Conservation (phyloP, 2,797 vertebrate species). For the Pteronotus mesoamericanus region DNA sequence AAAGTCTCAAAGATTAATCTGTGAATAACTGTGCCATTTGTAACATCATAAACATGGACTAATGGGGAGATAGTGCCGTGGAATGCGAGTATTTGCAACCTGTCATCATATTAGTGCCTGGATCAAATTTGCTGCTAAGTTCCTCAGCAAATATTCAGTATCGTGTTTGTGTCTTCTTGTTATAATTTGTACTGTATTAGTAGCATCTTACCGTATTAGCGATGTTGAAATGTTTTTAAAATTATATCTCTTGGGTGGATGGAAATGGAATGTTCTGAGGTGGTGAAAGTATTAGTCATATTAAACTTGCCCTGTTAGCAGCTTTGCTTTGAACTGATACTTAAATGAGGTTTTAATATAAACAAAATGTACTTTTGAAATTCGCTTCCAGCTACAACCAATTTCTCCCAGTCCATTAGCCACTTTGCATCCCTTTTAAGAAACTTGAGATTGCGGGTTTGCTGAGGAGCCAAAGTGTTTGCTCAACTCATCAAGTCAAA, state of each 20-base stretch:
- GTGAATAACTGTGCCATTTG: slow-evolving; percentile 76
- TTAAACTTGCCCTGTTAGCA: slow-evolving; percentile 68
- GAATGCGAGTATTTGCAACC: slow-evolving; percentile 61
- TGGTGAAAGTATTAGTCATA: slow-evolving; percentile 61
- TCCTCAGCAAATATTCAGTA: slow-evolving; percentile 37
- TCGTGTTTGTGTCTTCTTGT: slow-evolving; percentile 23
- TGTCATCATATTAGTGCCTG: slow-evolving; percentile 69
- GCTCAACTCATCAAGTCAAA: slow-evolving; percentile 45
- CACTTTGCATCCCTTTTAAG: slow-evolving; percentile 65
- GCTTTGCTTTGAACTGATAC: slow-evolving; percentile 59
- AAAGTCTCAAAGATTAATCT: slow-evolving; percentile 73
- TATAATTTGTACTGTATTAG: slow-evolving; percentile 53
- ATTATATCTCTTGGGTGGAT: slow-evolving; percentile 57
- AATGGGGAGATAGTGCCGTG: slow-evolving; percentile 49
- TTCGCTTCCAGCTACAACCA: slow-evolving; percentile 62
- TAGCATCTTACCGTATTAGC: slow-evolving; percentile 56
- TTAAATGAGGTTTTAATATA: slow-evolving; percentile 75
- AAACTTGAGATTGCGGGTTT: slow-evolving; percentile 57
- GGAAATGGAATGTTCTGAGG: slow-evolving; percentile 54
- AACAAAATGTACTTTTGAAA: slow-evolving; percentile 73
- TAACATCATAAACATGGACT: slow-evolving; percentile 72
- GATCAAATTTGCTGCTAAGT: slow-evolving; percentile 51
- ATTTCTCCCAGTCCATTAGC: slow-evolving; percentile 69
- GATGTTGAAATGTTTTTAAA: slow-evolving; percentile 61
- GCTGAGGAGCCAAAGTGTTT: slow-evolving; percentile 26